phyloP scores from a whole-genome alignment of 1,140 invertebrate species.

The Drosophila teissieri region DNA sequence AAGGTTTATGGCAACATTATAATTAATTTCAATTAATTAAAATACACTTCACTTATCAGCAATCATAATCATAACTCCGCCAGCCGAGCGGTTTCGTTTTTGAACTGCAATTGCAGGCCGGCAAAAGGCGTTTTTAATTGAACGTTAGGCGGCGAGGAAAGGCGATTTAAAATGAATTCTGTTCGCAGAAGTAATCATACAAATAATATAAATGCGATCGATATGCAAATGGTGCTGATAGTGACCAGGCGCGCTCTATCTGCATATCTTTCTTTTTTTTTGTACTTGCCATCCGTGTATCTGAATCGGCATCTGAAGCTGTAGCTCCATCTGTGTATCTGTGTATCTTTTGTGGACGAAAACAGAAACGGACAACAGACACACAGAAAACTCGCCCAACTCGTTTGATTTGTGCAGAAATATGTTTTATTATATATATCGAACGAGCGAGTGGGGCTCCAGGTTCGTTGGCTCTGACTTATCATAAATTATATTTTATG shows the following conservation, averaged over 20 bases:
- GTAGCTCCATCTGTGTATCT: constrained; percentile 2
- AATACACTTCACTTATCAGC: constrained; percentile 69
- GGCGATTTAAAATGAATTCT: constrained; percentile 10
- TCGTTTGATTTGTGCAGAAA: constrained; percentile 80
- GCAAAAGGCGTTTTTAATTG: constrained; percentile 10
- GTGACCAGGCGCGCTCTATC: constrained; percentile 34
- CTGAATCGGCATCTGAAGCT: constrained; percentile 8
- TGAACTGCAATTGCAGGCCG: constrained; percentile 50
- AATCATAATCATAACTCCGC: constrained; percentile 63
- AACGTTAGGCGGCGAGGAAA: neutral
- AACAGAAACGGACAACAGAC: constrained; percentile 26
- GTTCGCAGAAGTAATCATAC: constrained; percentile 55
- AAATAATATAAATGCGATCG: constrained; percentile 75
- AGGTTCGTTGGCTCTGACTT: constrained; percentile 50
- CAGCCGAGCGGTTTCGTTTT: constrained; percentile 39
- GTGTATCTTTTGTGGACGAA: constrained; percentile 30
- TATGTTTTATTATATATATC: constrained; percentile 74
- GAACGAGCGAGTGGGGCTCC: neutral
- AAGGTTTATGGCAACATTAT: constrained; percentile 62
- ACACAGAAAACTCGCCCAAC: constrained; percentile 66
- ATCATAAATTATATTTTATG: constrained; percentile 82
- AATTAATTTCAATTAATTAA: constrained; percentile 81
- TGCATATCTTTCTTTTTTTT: constrained; percentile 38
- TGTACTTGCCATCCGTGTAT: constrained; percentile 26
- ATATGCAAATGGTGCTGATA: constrained; percentile 77